Evolutionary conservation across 2,888 invertebrate species (phyloP).

Genomic region (Epicampocera succincta): DNA sequence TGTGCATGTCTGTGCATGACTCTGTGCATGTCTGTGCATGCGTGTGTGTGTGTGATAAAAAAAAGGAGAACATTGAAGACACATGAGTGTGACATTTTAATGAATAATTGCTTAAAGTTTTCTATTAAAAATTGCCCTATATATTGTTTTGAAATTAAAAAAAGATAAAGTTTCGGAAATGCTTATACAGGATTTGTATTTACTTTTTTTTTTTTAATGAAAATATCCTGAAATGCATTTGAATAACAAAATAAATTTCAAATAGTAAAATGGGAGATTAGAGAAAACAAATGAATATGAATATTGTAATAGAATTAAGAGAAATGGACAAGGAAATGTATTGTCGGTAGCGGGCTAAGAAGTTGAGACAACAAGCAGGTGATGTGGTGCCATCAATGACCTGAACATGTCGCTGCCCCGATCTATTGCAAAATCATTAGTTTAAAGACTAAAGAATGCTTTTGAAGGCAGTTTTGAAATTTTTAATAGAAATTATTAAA

Average conservation of each 20-base stretch:
- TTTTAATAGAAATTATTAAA: too few species aligned
- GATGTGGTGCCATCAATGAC: too few species aligned
- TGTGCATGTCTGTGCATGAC: too few species aligned
- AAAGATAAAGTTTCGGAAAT: constrained; percentile 9
- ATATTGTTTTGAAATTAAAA: constrained; percentile 25
- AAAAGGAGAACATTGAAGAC: constrained; percentile 25
- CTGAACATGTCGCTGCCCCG: too few species aligned
- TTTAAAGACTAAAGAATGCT: too few species aligned
- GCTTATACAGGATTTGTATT: background rate
- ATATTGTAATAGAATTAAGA: too few species aligned
- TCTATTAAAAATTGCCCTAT: constrained; percentile 9
- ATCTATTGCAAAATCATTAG: too few species aligned
- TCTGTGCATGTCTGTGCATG: background rate
- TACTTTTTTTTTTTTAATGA: background rate
- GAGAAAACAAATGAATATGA: background rate
- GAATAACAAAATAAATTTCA: too few species aligned
- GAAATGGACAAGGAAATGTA: too few species aligned
- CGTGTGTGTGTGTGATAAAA: background rate
- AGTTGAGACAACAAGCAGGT: too few species aligned
- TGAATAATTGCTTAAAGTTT: constrained; percentile 62
- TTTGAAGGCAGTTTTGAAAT: too few species aligned
- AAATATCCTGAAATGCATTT: background rate
- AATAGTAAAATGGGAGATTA: background rate
- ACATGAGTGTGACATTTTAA: constrained; percentile 68
- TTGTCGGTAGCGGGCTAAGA: too few species aligned